These are phyloP conservation scores for Caenorhabditis sp. DNA, from an alignment of 2,888 invertebrate genomes.

Conservation along the genomic window DNA sequence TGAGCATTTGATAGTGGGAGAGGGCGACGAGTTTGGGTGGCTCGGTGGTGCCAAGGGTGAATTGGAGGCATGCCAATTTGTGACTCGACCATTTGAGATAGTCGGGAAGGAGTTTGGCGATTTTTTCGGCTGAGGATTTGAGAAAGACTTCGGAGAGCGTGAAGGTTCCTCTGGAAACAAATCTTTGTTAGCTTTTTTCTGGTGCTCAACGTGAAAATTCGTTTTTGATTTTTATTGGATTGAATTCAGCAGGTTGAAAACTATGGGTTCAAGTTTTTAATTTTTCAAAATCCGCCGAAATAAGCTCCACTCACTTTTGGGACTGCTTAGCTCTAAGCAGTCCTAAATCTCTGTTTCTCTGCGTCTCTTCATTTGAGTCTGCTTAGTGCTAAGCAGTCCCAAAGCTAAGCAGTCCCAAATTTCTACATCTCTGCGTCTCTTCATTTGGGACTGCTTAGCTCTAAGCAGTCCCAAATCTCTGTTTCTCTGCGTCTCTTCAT, in stretches of 20 bases:
- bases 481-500: neutral
- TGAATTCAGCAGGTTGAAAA: too few species aligned
- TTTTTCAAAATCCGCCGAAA: too few species aligned
- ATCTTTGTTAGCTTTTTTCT: neutral
- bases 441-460: neutral
- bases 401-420: neutral
- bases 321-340: neutral
- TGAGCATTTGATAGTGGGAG: constrained; percentile 68
- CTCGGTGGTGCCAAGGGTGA: constrained; percentile 65
- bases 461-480: neutral
- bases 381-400: too few species aligned
- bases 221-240: too few species aligned
- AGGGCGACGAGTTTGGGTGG: constrained; percentile 64
- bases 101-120: constrained; percentile 61
- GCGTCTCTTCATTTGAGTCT: too few species aligned
- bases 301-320: too few species aligned
- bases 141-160: constrained; percentile 66
- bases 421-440: neutral
- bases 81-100: constrained; percentile 63
- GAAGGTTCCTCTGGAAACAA: constrained; percentile 59
- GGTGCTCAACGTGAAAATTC: too few species aligned
- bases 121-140: constrained; percentile 53
- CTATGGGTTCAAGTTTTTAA: too few species aligned
- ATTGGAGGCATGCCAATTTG: constrained; percentile 64
- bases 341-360: neutral